phyloP scores from a whole-genome alignment of 2,888 invertebrate species.

The Serripes groenlandicus region DNA sequence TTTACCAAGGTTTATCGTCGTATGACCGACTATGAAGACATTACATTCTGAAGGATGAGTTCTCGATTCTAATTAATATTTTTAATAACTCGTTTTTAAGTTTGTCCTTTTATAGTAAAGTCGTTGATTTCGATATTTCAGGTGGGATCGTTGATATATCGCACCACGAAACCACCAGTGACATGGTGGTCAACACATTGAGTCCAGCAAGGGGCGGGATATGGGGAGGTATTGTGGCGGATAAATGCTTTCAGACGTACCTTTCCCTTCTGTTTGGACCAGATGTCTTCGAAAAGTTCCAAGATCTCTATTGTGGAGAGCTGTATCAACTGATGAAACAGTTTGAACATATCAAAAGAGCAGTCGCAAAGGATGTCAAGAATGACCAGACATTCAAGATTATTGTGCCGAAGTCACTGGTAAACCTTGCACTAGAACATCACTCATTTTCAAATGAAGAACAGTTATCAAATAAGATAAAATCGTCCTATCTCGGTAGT shows the following conservation, averaged over 20 bases:
- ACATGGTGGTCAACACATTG: conserved; percentile 36
- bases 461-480: conserved; percentile 30
- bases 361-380: not conserved
- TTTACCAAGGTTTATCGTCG: too few relatives aligned
- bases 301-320: conserved; percentile 16
- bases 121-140: too few relatives aligned
- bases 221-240: conserved; percentile 56
- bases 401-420: conserved; percentile 31
- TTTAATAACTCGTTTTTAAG: too few relatives aligned
- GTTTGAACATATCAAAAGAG: conserved; percentile 36
- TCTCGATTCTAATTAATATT: too few relatives aligned
- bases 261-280: conserved; percentile 53
- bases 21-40: too few relatives aligned
- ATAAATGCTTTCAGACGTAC: conserved; percentile 45
- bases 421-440: conserved; percentile 18
- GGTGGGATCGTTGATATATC: conserved; percentile 57
- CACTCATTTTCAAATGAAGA: conserved; percentile 20
- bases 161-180: conserved; percentile 41
- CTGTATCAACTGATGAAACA: conserved; percentile 35
- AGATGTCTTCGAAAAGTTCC: conserved; percentile 29
- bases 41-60: too few relatives aligned
- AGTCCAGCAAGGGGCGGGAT: conserved; percentile 48
- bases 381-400: not conserved
- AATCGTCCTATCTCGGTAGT: conserved; percentile 35
- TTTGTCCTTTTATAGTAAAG: too few relatives aligned